A percentile compares a stretch with the other conserved stretches of the same genome.
phyloP scores from a whole-genome alignment of 2,888 invertebrate species.

The Steinernema scapterisci region DNA sequence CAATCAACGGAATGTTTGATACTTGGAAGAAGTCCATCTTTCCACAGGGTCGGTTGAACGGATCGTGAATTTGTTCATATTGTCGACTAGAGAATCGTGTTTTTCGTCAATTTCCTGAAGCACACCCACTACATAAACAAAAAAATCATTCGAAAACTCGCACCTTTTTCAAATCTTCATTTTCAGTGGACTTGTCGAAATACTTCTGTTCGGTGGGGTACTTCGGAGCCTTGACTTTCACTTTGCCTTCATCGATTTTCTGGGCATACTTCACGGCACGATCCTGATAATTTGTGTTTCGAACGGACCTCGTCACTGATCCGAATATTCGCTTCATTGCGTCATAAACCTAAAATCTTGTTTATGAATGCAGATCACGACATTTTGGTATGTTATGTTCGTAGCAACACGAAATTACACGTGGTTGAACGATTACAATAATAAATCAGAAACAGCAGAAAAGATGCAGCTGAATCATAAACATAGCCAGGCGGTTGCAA shows the following conservation, averaged over 20 bases:
- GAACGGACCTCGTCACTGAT: constrained; percentile 37
- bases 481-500: no score
- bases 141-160: background rate
- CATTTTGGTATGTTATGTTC: no score
- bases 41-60: constrained; percentile 57
- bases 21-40: constrained; percentile 52
- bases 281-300: constrained; percentile 49
- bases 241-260: constrained; percentile 44
- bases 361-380: no score
- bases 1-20: background rate
- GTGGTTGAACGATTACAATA: no score
- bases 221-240: constrained; percentile 53
- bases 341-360: no score
- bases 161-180: constrained; percentile 46
- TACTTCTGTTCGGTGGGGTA: constrained; percentile 53
- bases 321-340: constrained; percentile 35
- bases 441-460: no score
- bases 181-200: constrained; percentile 46
- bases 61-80: constrained; percentile 59
- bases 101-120: constrained; percentile 52
- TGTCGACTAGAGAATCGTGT: constrained; percentile 53
- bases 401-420: no score
- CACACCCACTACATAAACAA: background rate
- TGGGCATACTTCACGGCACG: constrained; percentile 44
- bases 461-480: no score